Conservation (phyloP, 64 coral and sea anemone genomes). For the Montipora sp. region DNA sequence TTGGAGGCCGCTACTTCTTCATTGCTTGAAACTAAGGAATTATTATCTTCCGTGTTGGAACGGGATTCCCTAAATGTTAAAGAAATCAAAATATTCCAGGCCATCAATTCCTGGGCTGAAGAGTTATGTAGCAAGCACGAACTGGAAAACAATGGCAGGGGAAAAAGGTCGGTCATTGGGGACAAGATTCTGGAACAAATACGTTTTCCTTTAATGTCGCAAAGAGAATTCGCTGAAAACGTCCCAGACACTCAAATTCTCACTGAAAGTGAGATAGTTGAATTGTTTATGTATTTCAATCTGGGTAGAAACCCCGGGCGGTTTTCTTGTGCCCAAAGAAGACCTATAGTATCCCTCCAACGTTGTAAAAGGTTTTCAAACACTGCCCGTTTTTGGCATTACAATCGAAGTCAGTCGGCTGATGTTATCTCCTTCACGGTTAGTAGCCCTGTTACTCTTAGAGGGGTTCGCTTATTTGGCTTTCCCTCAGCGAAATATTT, state of each 20-base stretch:
- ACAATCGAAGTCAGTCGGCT: too few relatives aligned
- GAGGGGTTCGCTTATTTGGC: neutral
- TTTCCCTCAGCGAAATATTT: neutral
- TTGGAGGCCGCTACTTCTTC: neutral
- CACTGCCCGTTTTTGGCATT: neutral
- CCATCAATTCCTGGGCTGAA: neutral
- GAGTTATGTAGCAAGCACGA: neutral
- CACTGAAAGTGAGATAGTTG: neutral
- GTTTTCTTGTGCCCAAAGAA: neutral
- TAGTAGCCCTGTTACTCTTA: neutral
- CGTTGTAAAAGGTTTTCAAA: neutral
- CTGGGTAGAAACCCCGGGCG: neutral
- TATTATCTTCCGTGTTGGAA: neutral
- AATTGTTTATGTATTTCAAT: conserved; percentile 8
- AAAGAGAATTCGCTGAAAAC: neutral
- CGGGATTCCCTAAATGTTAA: neutral
- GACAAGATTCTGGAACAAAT: neutral
- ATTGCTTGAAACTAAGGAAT: neutral
- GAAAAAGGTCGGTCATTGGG: neutral
- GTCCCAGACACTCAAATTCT: neutral
- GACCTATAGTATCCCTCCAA: neutral
- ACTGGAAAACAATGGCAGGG: neutral
- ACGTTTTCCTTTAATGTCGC: conserved; percentile 1
- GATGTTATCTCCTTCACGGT: neutral
- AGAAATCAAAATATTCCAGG: neutral